phyloP scores from a whole-genome alignment of 2,888 invertebrate species.

The Entomobrya multifasciata region DNA sequence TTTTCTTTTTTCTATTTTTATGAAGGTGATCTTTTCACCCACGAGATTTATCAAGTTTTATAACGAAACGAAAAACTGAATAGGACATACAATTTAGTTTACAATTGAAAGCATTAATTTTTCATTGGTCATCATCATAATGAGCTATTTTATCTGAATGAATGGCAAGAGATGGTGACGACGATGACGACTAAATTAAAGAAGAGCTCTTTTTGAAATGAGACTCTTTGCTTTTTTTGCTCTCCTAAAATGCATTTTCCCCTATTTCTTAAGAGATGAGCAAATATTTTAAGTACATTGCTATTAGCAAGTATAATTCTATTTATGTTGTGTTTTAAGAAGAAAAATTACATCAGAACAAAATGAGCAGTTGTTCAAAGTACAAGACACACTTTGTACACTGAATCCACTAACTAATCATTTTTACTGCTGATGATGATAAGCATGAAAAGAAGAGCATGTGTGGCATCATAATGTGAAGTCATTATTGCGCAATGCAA shows the following conservation, averaged over 20 bases:
- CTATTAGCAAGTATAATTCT: no score
- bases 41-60: no score
- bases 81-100: no score
- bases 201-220: background rate
- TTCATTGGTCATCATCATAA: no score
- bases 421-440: slow-evolving; percentile 7
- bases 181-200: background rate
- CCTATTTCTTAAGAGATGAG: no score
- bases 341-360: background rate
- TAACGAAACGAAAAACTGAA: no score
- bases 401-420: background rate
- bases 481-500: slow-evolving; percentile 1
- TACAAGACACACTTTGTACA: background rate
- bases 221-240: background rate
- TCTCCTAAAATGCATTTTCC: no score
- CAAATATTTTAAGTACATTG: background rate
- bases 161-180: background rate
- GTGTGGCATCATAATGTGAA: background rate
- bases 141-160: slow-evolving; percentile 13
- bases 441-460: background rate
- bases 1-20: no score
- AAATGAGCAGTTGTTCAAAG: background rate
- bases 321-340: no score
- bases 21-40: no score
- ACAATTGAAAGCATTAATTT: no score